Percentiles rank a stretch among this genome's conserved stretches.
Evolutionary conservation across 2,888 invertebrate species (phyloP).

Genomic region (Bimastos eiseni): DNA sequence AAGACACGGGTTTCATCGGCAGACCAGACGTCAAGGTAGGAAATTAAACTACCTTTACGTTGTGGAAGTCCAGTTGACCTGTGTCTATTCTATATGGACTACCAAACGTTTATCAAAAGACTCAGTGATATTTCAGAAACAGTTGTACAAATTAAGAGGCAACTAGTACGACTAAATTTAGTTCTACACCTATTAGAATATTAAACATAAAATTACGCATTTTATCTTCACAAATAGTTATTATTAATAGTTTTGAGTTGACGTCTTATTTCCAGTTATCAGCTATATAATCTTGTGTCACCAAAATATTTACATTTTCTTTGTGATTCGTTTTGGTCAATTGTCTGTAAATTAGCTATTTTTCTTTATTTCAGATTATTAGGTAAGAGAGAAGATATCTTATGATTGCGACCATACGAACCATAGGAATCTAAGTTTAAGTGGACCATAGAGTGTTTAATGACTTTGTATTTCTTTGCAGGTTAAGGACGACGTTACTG

Average conservation of each 20-base stretch:
- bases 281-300: no score
- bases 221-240: no score
- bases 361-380: no score
- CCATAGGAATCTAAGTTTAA: neutral
- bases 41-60: neutral
- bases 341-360: no score
- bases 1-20: constrained; percentile 27
- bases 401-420: no score
- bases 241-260: neutral
- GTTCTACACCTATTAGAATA: neutral
- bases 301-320: no score
- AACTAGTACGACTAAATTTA: neutral
- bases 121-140: neutral
- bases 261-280: no score
- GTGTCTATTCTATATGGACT: no score
- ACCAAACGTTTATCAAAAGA: neutral
- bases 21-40: constrained; percentile 21
- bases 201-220: neutral
- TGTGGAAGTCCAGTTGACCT: neutral
- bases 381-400: no score
- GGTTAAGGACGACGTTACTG: constrained; percentile 31
- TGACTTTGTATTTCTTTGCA: neutral
- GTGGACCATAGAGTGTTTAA: no score
- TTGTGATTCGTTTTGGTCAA: no score
- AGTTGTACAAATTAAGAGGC: neutral